phyloP scores from a whole-genome alignment of 1,140 invertebrate species.

The Anagrus nilaparvatae region DNA sequence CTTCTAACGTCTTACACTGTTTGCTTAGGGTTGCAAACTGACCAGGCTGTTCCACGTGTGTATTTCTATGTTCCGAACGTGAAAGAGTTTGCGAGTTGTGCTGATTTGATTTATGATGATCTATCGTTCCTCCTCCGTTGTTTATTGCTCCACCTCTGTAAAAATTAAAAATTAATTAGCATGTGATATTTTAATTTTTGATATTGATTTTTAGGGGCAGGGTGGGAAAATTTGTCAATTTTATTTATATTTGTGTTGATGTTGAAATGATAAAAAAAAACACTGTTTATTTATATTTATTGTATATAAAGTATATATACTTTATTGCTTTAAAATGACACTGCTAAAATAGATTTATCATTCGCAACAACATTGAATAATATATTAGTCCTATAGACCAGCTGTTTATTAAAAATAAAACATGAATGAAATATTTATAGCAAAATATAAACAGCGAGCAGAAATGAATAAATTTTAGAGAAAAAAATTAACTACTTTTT shows the following conservation, averaged over 20 bases:
- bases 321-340: too few species aligned
- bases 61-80: conserved; percentile 43
- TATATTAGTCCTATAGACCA: conserved; percentile 12
- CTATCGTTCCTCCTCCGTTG: conserved; percentile 35
- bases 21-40: conserved; percentile 86
- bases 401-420: neutral
- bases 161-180: conserved; percentile 9
- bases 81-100: conserved; percentile 42
- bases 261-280: conserved; percentile 7
- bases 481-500: too few species aligned
- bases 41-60: conserved; percentile 48
- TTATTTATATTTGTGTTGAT: too few species aligned
- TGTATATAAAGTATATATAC: conserved; percentile 4
- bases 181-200: neutral
- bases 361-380: conserved; percentile 10
- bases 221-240: too few species aligned
- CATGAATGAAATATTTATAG: neutral
- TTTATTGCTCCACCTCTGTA: conserved; percentile 44
- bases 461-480: too few species aligned
- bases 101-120: conserved; percentile 42
- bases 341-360: too few species aligned
- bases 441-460: too few species aligned
- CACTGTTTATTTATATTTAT: conserved; percentile 2
- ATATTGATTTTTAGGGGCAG: conserved; percentile 1
- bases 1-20: conserved; percentile 90